These are phyloP conservation scores for Pecten maximus DNA, from an alignment of 2,888 invertebrate species.

Conservation along the genomic window DNA sequence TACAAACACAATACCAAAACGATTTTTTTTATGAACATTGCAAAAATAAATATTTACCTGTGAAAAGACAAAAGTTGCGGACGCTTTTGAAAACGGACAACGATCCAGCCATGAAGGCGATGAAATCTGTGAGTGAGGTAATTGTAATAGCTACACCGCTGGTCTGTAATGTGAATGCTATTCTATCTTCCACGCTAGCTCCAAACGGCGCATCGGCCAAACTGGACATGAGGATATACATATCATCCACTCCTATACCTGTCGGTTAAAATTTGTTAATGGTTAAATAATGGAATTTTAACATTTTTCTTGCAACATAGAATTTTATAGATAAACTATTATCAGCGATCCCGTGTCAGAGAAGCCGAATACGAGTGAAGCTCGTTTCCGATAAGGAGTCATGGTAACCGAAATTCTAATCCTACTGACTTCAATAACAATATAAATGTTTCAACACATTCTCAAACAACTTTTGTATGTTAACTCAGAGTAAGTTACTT, in stretches of 20 bases:
- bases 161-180: slow-evolving; percentile 65
- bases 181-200: slow-evolving; percentile 51
- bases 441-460: too few species aligned
- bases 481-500: too few species aligned
- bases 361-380: too few species aligned
- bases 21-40: too few species aligned
- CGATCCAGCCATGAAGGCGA: slow-evolving; percentile 67
- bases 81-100: slow-evolving; percentile 67
- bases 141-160: slow-evolving; percentile 73
- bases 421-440: too few species aligned
- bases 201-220: slow-evolving; percentile 17
- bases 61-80: slow-evolving; percentile 70
- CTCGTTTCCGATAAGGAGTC: too few species aligned
- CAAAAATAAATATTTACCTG: slow-evolving; percentile 66
- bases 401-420: too few species aligned
- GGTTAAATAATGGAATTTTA: background rate
- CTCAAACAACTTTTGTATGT: too few species aligned
- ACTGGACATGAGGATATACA: slow-evolving; percentile 17
- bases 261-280: background rate
- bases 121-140: slow-evolving; percentile 69
- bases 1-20: too few species aligned
- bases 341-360: too few species aligned
- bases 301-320: too few species aligned
- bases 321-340: too few species aligned
- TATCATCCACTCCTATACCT: slow-evolving; percentile 2